Percentiles rank a stretch among this genome's conserved stretches.
Conservation (phyloP, 1,140 invertebrate species). For the Aphelinus certus region DNA sequence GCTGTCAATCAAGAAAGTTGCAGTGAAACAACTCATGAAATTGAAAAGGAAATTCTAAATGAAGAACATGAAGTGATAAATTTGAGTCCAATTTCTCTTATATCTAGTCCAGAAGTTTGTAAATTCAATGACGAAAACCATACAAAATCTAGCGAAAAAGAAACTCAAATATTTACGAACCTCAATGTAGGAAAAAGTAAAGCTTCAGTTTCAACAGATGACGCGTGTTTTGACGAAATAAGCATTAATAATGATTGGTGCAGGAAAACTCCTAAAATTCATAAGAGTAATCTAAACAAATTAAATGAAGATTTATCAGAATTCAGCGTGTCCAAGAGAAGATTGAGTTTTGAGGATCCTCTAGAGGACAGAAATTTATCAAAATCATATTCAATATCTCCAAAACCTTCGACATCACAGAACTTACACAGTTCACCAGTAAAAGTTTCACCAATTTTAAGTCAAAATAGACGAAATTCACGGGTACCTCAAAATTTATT, state of each 20-base stretch:
- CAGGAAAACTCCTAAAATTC: too few relatives aligned
- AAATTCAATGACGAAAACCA: background rate
- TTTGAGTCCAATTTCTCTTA: constrained; percentile 38
- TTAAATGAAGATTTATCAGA: background rate
- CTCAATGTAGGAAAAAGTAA: constrained; percentile 25
- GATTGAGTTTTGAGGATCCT: background rate
- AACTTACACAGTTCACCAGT: background rate
- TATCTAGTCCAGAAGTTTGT: constrained; percentile 41
- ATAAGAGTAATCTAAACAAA: background rate
- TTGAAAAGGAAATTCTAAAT: background rate
- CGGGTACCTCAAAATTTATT: background rate
- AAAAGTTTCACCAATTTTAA: constrained; percentile 26
- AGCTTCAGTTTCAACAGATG: constrained; percentile 17
- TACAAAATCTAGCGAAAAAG: background rate
- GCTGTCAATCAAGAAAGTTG: background rate
- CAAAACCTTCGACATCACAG: background rate
- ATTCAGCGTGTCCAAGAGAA: background rate
- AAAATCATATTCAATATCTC: background rate
- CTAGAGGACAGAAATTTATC: background rate
- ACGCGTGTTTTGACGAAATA: constrained; percentile 30
- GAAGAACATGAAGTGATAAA: background rate
- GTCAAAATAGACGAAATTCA: constrained; percentile 11
- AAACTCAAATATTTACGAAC: constrained; percentile 32
- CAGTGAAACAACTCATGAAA: too few relatives aligned
- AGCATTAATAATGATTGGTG: constrained; percentile 25